phyloP scores from a whole-genome alignment of 2,797 vertebrate species.

The Meda fulgida region DNA sequence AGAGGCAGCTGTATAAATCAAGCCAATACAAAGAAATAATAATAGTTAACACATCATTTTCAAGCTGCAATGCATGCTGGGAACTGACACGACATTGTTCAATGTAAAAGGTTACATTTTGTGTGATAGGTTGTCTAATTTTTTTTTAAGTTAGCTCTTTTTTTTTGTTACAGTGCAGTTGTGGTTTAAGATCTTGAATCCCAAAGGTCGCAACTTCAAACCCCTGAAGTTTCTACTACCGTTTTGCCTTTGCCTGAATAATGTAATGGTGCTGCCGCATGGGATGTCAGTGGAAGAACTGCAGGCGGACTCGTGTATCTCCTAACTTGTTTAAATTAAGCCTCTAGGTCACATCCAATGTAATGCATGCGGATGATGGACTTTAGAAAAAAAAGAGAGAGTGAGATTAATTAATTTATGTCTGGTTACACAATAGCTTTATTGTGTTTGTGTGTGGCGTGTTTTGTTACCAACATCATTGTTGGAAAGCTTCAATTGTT shows the following conservation, averaged over 20 bases:
- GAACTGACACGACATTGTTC: too few relatives aligned
- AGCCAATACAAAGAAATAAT: too few relatives aligned
- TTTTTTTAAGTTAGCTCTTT: too few relatives aligned
- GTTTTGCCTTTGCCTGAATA: constrained; percentile 25
- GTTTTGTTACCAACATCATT: not conserved
- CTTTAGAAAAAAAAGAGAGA: not conserved
- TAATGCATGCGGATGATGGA: not conserved
- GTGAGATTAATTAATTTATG: not conserved
- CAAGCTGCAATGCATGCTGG: too few relatives aligned
- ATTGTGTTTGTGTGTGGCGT: not conserved
- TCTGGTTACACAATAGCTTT: not conserved
- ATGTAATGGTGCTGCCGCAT: constrained; percentile 9
- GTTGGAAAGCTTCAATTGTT: not conserved
- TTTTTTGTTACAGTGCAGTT: too few relatives aligned
- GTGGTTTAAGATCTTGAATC: not conserved
- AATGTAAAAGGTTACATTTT: too few relatives aligned
- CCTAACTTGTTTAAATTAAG: not conserved
- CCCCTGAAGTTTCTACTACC: not conserved
- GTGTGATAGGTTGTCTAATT: too few relatives aligned
- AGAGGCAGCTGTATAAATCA: too few relatives aligned
- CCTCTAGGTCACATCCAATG: constrained; percentile 4
- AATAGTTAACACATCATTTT: too few relatives aligned
- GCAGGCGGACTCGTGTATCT: not conserved
- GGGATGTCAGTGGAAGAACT: not conserved
- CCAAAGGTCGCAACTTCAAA: not conserved